phyloP scores from a whole-genome alignment of 2,888 invertebrate genomes.

The Xanthostigma xanthostigma region DNA sequence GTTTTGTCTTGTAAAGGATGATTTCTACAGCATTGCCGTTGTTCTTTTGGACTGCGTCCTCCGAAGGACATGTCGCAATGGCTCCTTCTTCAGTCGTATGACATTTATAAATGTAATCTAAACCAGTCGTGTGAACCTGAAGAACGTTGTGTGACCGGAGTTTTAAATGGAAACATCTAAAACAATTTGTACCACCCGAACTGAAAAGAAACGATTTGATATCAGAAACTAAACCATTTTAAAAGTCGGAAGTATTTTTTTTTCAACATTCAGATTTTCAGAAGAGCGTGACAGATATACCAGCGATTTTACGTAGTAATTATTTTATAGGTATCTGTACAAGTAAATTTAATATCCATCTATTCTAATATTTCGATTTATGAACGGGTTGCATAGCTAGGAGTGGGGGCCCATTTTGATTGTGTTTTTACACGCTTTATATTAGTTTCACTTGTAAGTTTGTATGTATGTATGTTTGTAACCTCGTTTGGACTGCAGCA shows the following conservation, averaged over 20 bases:
- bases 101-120: constrained; percentile 37
- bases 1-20: constrained; percentile 28
- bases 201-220: constrained; percentile 21
- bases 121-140: constrained; percentile 40
- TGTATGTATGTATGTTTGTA: no score
- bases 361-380: no score
- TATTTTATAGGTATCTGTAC: no score
- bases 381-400: no score
- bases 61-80: constrained; percentile 37
- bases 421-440: no score
- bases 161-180: constrained; percentile 42
- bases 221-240: constrained; percentile 12
- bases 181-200: constrained; percentile 39
- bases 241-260: not conserved
- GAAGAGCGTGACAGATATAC: not conserved
- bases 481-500: no score
- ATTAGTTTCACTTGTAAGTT: no score
- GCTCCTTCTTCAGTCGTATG: constrained; percentile 43
- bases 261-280: not conserved
- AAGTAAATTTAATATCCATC: no score
- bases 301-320: no score
- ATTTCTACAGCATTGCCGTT: constrained; percentile 6
- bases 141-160: constrained; percentile 43
- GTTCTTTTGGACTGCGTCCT: constrained; percentile 22
- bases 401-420: no score